Evolutionary conservation across 23 tunicate species (phyloP).

Genomic region (Trididemnum nubilum): DNA sequence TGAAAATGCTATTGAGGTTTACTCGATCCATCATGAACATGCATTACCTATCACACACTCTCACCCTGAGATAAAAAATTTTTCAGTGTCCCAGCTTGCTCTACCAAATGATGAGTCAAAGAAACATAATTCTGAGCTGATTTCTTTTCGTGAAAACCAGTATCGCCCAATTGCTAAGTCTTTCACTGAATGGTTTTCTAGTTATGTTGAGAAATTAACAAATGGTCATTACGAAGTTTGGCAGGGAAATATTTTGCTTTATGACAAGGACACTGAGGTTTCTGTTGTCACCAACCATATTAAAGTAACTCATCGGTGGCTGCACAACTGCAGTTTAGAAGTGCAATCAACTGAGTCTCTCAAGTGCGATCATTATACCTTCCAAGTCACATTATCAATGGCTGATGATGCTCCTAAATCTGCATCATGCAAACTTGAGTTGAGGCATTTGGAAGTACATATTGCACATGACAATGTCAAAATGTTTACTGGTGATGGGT

Average conservation of each 20-base stretch:
- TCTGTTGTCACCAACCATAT: constrained; percentile 16
- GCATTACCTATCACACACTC: constrained; percentile 16
- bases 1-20: background rate
- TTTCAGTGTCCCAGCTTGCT: background rate
- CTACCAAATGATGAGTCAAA: background rate
- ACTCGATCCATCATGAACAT: background rate
- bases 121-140: background rate
- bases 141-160: background rate
- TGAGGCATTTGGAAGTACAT: constrained; percentile 23
- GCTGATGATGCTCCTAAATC: constrained; percentile 19
- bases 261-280: constrained; percentile 41
- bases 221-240: background rate
- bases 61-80: background rate
- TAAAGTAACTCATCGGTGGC: constrained; percentile 40
- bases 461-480: background rate
- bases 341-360: background rate
- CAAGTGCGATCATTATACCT: constrained; percentile 7
- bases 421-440: constrained; percentile 29
- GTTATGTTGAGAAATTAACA: constrained; percentile 20
- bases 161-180: constrained; percentile 16
- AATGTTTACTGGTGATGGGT: constrained; percentile 33
- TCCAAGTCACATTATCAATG: constrained; percentile 33
- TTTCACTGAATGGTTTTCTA: constrained; percentile 35
- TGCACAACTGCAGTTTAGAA: constrained; percentile 1
- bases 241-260: constrained; percentile 12